A percentile compares a stretch with the other conserved stretches of the same genome.
Evolutionary conservation across 1,140 invertebrate genomes (phyloP).

Genomic region (Pteromalus puparum): DNA sequence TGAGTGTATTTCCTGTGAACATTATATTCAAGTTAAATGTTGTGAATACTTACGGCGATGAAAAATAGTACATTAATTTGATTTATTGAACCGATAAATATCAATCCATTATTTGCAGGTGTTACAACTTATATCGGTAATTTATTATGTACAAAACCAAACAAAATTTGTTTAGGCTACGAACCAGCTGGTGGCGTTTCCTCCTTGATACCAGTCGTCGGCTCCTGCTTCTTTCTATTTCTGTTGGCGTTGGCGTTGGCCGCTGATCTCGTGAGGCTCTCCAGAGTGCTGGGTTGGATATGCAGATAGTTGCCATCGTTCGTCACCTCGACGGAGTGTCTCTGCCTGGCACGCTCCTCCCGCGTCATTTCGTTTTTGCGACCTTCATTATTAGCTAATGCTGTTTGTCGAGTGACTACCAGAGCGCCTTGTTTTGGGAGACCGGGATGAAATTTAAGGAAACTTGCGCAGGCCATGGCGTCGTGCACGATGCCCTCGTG

Average conservation of each 20-base stretch:
- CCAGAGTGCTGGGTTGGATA: conserved; percentile 86
- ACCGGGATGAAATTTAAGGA: conserved; percentile 95
- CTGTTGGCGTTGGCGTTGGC: conserved; percentile 84
- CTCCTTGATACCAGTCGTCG: conserved; percentile 77
- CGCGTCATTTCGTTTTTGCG: conserved; percentile 74
- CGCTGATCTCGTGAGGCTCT: conserved; percentile 84
- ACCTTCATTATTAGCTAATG: conserved; percentile 68
- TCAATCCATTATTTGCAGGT: too few relatives aligned
- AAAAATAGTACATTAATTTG: too few relatives aligned
- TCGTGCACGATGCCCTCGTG: conserved; percentile 98
- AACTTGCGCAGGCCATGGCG: conserved; percentile 97
- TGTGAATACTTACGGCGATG: too few relatives aligned
- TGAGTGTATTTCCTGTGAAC: conserved; percentile 58
- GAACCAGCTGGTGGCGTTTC: conserved; percentile 66
- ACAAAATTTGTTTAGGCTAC: neutral
- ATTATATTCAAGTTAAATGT: neutral
- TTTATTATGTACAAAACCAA: too few relatives aligned
- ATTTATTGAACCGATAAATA: too few relatives aligned
- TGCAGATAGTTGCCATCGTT: conserved; percentile 86
- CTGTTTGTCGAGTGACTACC: conserved; percentile 47
- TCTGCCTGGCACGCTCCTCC: conserved; percentile 81
- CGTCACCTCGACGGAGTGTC: conserved; percentile 91
- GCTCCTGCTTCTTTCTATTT: conserved; percentile 76
- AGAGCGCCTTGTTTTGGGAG: conserved; percentile 81
- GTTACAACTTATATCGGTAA: too few relatives aligned